Percentiles rank a stretch among this genome's conserved stretches.
phyloP scores from a whole-genome alignment of 2,113 vertebrate species.

The Cheilinus undulatus region DNA sequence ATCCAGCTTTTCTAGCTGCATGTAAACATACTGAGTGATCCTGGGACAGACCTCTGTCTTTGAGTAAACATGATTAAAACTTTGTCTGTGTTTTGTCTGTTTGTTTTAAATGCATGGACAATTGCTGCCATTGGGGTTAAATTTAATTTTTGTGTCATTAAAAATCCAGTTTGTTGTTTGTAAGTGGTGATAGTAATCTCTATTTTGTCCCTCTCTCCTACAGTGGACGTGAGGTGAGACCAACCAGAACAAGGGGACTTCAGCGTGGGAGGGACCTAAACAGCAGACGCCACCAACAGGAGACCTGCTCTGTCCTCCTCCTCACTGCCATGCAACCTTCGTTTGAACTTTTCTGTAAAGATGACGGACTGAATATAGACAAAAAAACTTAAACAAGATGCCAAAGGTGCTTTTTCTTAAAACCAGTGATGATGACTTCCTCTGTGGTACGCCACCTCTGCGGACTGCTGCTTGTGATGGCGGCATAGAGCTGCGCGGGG shows the following conservation, averaged over 20 bases:
- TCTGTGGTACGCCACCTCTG: slow-evolving; percentile 79
- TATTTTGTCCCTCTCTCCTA: slow-evolving; percentile 54
- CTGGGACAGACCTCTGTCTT: slow-evolving; percentile 15
- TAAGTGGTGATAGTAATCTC: slow-evolving; percentile 17
- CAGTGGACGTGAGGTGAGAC: slow-evolving; percentile 98
- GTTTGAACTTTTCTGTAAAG: slow-evolving; percentile 64
- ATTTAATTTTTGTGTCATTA: background rate
- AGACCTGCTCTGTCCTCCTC: slow-evolving; percentile 54
- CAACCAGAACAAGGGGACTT: slow-evolving; percentile 83
- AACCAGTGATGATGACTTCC: slow-evolving; percentile 77
- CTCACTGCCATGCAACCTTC: slow-evolving; percentile 57
- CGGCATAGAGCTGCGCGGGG: too few species aligned
- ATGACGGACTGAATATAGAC: slow-evolving; percentile 58
- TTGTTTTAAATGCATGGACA: slow-evolving; percentile 65
- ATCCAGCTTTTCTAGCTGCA: too few species aligned
- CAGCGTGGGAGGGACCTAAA: slow-evolving; percentile 84
- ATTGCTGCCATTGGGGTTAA: slow-evolving; percentile 38
- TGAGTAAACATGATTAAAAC: slow-evolving; percentile 27
- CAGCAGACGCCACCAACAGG: slow-evolving; percentile 45
- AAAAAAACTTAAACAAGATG: slow-evolving; percentile 81
- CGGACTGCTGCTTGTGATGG: slow-evolving; percentile 61
- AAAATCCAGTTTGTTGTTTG: background rate
- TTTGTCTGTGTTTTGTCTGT: slow-evolving; percentile 18
- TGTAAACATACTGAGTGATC: too few species aligned
- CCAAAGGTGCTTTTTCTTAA: slow-evolving; percentile 92